These are phyloP conservation scores for Procambarus clarkii DNA, from an alignment of 1,140 invertebrate species.

Conservation along the genomic window DNA sequence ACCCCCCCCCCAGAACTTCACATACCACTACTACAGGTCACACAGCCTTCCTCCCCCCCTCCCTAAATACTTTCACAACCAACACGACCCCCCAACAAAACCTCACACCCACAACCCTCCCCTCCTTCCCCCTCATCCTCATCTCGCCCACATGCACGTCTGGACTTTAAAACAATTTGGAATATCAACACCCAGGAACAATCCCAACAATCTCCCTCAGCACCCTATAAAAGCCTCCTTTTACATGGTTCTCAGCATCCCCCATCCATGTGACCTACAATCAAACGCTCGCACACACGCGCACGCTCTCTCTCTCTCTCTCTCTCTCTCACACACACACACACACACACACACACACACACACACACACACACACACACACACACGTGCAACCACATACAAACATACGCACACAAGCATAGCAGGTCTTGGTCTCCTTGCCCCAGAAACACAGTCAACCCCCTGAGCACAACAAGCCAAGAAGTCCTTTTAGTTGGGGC, in stretches of 20 bases:
- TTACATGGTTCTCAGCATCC: background rate
- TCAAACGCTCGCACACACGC: background rate
- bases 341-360: conserved; percentile 38
- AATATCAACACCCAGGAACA: background rate
- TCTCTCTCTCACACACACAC: conserved; percentile 38
- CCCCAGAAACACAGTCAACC: background rate
- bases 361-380: conserved; percentile 36
- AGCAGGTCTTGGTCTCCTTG: background rate
- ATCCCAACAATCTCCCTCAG: background rate
- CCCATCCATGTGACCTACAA: background rate
- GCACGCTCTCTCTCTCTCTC: too few relatives aligned
- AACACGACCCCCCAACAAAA: too few relatives aligned
- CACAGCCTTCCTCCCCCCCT: background rate
- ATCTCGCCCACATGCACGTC: background rate
- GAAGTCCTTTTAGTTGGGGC: conserved; percentile 21
- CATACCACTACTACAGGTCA: background rate
- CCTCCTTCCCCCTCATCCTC: background rate
- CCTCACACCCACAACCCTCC: background rate
- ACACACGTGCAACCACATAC: background rate
- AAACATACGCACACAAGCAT: background rate
- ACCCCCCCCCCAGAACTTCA: background rate
- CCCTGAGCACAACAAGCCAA: background rate
- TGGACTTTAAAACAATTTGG: background rate
- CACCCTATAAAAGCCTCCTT: background rate
- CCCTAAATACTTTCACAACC: too few relatives aligned